Conservation (phyloP, 2,888 invertebrate species). For the Dolichopus griseipennis region DNA sequence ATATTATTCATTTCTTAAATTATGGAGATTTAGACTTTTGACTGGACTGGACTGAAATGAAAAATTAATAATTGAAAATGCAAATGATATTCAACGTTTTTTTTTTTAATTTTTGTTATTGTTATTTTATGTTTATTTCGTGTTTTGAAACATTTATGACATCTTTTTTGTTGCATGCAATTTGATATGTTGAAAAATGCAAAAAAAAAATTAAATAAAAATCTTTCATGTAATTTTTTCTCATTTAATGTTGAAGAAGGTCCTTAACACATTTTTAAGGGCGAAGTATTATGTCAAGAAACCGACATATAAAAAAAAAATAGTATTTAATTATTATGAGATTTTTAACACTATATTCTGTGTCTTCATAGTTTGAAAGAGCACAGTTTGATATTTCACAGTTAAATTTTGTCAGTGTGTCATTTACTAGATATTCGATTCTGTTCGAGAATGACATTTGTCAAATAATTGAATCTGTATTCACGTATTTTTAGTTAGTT, state of each 20-base stretch:
- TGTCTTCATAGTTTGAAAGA: no score
- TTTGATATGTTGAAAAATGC: background rate
- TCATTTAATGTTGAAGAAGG: background rate
- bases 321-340: background rate
- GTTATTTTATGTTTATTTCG: background rate
- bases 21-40: no score
- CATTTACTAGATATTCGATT: no score
- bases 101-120: background rate
- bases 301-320: background rate
- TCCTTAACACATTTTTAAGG: background rate
- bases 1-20: no score
- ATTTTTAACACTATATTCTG: background rate
- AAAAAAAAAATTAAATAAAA: background rate
- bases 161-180: constrained; percentile 1
- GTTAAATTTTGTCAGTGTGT: no score
- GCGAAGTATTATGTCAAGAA: background rate
- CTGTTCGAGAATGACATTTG: no score
- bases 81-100: background rate
- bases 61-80: background rate
- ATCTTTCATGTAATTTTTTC: no score
- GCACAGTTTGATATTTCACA: no score
- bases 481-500: no score
- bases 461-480: no score
- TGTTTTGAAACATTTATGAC: constrained; percentile 3
- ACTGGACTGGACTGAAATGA: no score